Evolutionary conservation across 2,113 vertebrate genomes (phyloP), one percentile per base, ranked within the genome.

Genomic region (Dolichotis patagonum): DNA sequence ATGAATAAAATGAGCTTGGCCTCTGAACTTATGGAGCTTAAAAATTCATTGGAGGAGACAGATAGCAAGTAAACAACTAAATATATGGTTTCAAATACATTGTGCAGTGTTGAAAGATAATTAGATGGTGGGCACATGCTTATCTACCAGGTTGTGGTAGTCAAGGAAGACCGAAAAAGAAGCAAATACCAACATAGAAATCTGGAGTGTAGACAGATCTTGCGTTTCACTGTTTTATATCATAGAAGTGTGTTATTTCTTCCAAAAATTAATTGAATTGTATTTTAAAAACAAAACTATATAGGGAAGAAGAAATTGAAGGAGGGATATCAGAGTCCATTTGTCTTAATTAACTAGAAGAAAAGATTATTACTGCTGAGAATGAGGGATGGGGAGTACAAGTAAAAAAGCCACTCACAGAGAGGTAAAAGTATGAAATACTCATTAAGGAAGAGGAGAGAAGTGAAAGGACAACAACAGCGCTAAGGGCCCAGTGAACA

Each of bases 321-420:
- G 81, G 52, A 87, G 54, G 49, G 92, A 20, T 78, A 86, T 19
- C 41, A 71, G 43, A 49, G 26, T 93, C 58, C 17, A 56, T 56
- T 56, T 83, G n/a, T 89, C 75, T 95, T 94, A 52, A 78, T 62
- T 58, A 91, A 78, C 73, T 88, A 13, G 30, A 92, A 89, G 63
- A 13, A 95, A 90, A 92, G 26, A 26, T 87, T 28, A 43, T 56
- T 8, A 52, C 26, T 87, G 20, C 69, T 97, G 20, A 88, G 63
- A 88, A 12, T 43, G n/a, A 91, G 7, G 58, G 7, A 49, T 41
- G 67, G 13, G 3, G 77, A 69, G 41, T 62, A 62, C 3, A 94
- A 83, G 85, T 75, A 95, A 87, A 60, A 87, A 60, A 92, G 54
- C n/a, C 54, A 41, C 17, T 2, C 30, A 24, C 41, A 73, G 28